These are phyloP conservation scores for Aphidoletes aphidimyza DNA, from an alignment of 2,888 invertebrate species.

Conservation along the genomic window DNA sequence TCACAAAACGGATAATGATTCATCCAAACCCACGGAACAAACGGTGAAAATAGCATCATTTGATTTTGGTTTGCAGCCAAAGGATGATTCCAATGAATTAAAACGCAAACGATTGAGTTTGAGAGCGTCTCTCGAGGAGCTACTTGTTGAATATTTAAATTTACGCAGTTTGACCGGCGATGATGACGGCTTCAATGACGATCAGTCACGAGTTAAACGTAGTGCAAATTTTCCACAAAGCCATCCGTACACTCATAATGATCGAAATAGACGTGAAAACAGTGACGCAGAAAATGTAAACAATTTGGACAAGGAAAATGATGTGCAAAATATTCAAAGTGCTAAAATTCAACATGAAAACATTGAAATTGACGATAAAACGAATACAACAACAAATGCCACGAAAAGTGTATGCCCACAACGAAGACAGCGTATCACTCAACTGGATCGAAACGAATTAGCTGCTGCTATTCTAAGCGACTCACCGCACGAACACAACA, in stretches of 20 bases:
- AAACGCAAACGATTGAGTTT: slow-evolving; percentile 58
- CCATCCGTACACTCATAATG: slow-evolving; percentile 28
- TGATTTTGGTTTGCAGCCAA: slow-evolving; percentile 41
- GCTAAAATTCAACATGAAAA: slow-evolving; percentile 55
- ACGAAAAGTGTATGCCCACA: slow-evolving; percentile 56
- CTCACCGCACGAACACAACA: slow-evolving; percentile 62
- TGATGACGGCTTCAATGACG: slow-evolving; percentile 57
- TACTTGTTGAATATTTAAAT: slow-evolving; percentile 60
- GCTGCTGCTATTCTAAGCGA: slow-evolving; percentile 59
- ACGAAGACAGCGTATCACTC: slow-evolving; percentile 59
- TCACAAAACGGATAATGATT: slow-evolving; percentile 57
- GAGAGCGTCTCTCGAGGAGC: slow-evolving; percentile 59
- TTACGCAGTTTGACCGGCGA: slow-evolving; percentile 59
- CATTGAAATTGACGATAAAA: slow-evolving; percentile 47
- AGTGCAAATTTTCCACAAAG: neutral
- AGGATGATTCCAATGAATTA: slow-evolving; percentile 57
- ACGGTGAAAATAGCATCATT: slow-evolving; percentile 54
- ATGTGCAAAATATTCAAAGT: slow-evolving; percentile 56
- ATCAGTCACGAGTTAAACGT: neutral
- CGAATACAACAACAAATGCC: slow-evolving; percentile 47
- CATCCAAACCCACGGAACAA: slow-evolving; percentile 23
- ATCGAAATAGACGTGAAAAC: neutral
- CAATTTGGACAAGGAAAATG: neutral
- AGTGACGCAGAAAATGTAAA: neutral
- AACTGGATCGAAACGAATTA: slow-evolving; percentile 59